These are phyloP conservation scores for Tenthredo amoena DNA, from an alignment of 2,888 invertebrate species.

Conservation along the genomic window DNA sequence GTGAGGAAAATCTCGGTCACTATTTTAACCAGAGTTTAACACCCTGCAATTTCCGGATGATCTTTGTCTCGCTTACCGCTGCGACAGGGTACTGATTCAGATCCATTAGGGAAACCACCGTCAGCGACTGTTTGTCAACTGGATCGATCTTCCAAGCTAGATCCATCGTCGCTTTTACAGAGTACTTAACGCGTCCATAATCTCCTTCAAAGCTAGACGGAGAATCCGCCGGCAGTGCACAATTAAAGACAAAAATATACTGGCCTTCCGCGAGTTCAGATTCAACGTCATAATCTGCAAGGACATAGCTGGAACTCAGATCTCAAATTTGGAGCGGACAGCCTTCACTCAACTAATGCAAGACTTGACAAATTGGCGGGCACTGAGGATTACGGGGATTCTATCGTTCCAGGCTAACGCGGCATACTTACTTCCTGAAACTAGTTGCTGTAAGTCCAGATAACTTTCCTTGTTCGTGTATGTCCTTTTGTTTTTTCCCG, in stretches of 20 bases:
- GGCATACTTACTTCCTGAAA: constrained; percentile 3
- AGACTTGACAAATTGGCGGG: not conserved
- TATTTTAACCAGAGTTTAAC: not conserved
- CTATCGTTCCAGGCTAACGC: not conserved
- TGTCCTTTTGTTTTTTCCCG: constrained; percentile 1
- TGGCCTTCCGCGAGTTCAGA: constrained; percentile 19
- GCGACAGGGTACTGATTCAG: constrained; percentile 70
- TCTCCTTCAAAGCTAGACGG: constrained; percentile 69
- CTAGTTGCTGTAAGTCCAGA: constrained; percentile 14
- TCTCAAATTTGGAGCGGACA: not conserved
- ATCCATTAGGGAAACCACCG: constrained; percentile 74
- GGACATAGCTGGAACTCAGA: not conserved
- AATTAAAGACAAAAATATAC: constrained; percentile 66
- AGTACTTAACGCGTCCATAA: constrained; percentile 73
- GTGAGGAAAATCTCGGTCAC: not conserved
- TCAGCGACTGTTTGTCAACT: constrained; percentile 72
- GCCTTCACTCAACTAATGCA: not conserved
- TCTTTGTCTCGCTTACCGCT: constrained; percentile 44
- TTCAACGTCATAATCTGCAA: not conserved
- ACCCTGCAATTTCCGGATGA: not conserved
- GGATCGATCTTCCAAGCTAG: constrained; percentile 77
- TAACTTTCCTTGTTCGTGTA: constrained; percentile 10
- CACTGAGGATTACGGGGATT: not conserved
- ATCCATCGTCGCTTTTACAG: constrained; percentile 73
- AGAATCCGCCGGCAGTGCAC: constrained; percentile 71